These are phyloP conservation scores for Mixornis gularis DNA, from an alignment of 2,113 vertebrate genomes.

Conservation along the genomic window DNA sequence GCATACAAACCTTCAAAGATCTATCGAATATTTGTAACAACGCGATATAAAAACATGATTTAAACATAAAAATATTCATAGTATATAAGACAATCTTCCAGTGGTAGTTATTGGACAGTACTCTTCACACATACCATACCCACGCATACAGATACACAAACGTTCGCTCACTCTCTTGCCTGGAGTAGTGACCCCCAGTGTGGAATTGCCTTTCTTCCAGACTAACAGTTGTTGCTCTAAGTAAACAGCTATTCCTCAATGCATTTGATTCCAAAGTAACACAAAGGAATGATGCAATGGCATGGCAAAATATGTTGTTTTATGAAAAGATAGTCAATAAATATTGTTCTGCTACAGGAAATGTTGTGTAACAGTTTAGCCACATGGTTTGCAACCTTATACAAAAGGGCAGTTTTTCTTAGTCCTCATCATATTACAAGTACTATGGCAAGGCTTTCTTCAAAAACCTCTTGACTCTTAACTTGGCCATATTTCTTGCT, in stretches of 20 bases:
- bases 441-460: neutral
- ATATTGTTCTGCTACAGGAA: slow-evolving; percentile 73
- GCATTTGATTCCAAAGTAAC: slow-evolving; percentile 54
- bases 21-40: slow-evolving; percentile 70
- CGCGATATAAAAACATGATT: slow-evolving; percentile 72
- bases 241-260: slow-evolving; percentile 52
- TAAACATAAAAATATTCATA: slow-evolving; percentile 77
- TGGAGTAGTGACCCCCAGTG: neutral
- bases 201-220: slow-evolving; percentile 35
- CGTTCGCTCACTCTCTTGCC: slow-evolving; percentile 5
- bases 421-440: slow-evolving; percentile 27
- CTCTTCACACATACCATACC: slow-evolving; percentile 47
- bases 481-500: neutral
- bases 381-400: slow-evolving; percentile 53
- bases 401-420: slow-evolving; percentile 43
- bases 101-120: slow-evolving; percentile 48
- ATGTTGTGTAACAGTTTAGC: slow-evolving; percentile 66
- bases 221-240: slow-evolving; percentile 57
- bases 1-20: slow-evolving; percentile 81
- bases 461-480: neutral
- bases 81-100: slow-evolving; percentile 58
- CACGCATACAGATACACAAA: slow-evolving; percentile 32
- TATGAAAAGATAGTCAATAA: slow-evolving; percentile 65
- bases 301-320: slow-evolving; percentile 31
- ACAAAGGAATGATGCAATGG: slow-evolving; percentile 60